These are phyloP conservation scores for Hypercompe scribonia DNA, from an alignment of 2,888 invertebrate genomes.

Conservation along the genomic window DNA sequence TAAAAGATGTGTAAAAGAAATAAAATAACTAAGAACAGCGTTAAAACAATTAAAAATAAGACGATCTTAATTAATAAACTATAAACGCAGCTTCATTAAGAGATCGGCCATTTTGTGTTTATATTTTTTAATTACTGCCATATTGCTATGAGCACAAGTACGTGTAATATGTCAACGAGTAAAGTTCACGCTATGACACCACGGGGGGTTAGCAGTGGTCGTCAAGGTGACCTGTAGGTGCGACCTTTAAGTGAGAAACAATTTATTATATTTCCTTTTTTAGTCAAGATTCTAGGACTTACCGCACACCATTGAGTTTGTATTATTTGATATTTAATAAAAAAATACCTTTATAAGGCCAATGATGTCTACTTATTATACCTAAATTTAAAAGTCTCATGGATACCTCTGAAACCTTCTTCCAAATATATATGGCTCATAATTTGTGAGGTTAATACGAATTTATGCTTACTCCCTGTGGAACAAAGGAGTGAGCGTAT, in stretches of 20 bases:
- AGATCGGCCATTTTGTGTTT: constrained; percentile 3
- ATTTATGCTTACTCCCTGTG: too few species aligned
- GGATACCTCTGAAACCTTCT: too few species aligned
- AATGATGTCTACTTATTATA: too few species aligned
- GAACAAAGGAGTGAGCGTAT: too few species aligned
- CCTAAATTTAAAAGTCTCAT: too few species aligned
- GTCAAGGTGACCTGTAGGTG: constrained; percentile 36
- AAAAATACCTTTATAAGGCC: too few species aligned
- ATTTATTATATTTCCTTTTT: not conserved
- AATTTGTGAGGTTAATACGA: too few species aligned
- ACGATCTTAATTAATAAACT: not conserved
- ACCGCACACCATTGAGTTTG: not conserved
- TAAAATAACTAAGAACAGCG: not conserved
- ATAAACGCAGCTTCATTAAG: constrained; percentile 17
- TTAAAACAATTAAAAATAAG: constrained; percentile 1
- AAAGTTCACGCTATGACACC: constrained; percentile 41
- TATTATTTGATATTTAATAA: not conserved
- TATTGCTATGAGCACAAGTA: constrained; percentile 27
- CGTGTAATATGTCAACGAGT: constrained; percentile 22
- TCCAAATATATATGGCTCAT: too few species aligned
- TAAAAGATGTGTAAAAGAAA: too few species aligned
- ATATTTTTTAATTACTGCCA: constrained; percentile 34
- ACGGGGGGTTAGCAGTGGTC: constrained; percentile 36
- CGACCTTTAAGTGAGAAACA: not conserved
- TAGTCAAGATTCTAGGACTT: not conserved